Conservation (phyloP, 2,888 invertebrate genomes). For the Sturmia bella region DNA sequence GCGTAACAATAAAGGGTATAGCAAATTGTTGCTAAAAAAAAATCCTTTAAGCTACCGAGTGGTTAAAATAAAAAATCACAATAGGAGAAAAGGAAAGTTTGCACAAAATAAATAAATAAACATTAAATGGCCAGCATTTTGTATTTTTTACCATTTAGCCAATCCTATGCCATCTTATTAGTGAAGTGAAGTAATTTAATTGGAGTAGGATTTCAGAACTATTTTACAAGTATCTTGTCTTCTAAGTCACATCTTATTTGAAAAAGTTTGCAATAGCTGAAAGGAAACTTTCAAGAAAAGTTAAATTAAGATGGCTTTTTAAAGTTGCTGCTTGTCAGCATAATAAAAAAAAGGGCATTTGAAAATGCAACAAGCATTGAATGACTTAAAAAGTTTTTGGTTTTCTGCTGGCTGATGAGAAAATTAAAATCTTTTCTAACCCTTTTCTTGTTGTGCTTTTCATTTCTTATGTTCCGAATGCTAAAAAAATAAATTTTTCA, state of each 20-base stretch:
- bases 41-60: constrained; percentile 41
- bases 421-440: background rate
- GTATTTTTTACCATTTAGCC: background rate
- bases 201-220: constrained; percentile 23
- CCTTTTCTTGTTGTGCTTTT: background rate
- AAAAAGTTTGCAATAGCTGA: background rate
- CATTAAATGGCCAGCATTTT: constrained; percentile 8
- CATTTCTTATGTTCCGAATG: too few species aligned
- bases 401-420: constrained; percentile 20
- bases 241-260: background rate
- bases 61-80: background rate
- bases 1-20: constrained; percentile 24
- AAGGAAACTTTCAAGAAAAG: constrained; percentile 7
- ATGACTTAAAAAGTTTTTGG: background rate
- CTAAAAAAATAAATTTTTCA: too few species aligned
- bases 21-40: constrained; percentile 39
- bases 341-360: background rate
- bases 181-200: constrained; percentile 9
- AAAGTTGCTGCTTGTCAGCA: background rate
- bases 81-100: background rate
- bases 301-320: constrained; percentile 2
- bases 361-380: background rate
- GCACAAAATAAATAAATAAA: background rate
- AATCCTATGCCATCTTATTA: constrained; percentile 3
- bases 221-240: constrained; percentile 24